Percentiles rank a stretch among this genome's conserved stretches.
Evolutionary conservation across 2,797 vertebrate species (phyloP).

Genomic region (Muscicapa comitata): DNA sequence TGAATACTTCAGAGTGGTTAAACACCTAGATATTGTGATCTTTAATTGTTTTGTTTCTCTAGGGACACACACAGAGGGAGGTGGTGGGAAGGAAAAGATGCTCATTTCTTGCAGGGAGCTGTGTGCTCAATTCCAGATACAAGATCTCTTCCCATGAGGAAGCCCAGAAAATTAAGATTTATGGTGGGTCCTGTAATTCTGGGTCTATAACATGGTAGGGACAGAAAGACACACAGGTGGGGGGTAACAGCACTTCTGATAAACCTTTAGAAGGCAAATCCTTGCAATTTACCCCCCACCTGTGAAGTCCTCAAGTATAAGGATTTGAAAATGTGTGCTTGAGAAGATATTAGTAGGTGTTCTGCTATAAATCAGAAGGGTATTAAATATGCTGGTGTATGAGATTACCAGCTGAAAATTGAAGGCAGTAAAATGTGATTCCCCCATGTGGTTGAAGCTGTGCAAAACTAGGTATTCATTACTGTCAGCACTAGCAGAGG

Average conservation of each 20-base stretch:
- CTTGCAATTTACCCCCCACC: not conserved
- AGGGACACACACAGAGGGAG: fast-evolving
- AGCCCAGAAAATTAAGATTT: not conserved
- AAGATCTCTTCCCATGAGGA: not conserved
- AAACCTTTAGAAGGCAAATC: constrained; percentile 13
- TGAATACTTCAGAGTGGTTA: not conserved
- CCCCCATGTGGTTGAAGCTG: constrained; percentile 8
- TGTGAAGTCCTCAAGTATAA: not conserved
- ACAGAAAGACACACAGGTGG: not conserved
- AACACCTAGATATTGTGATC: not conserved
- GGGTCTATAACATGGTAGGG: not conserved
- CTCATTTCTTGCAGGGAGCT: not conserved
- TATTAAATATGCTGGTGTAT: not conserved
- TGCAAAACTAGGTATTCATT: constrained; percentile 42
- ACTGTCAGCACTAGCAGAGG: constrained; percentile 19
- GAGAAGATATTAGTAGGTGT: constrained; percentile 37
- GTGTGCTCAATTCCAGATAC: not conserved
- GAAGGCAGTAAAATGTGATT: constrained; percentile 27
- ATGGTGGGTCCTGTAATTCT: not conserved
- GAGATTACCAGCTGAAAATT: constrained; percentile 49
- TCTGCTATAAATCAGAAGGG: constrained; percentile 24
- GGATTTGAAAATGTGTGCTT: not conserved
- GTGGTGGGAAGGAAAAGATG: not conserved
- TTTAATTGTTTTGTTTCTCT: not conserved
- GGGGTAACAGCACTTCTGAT: not conserved